Evolutionary conservation across 2,113 vertebrate genomes (phyloP), one percentile per base, ranked within the genome.

Genomic region (Paramisgurnus dabryanus): DNA sequence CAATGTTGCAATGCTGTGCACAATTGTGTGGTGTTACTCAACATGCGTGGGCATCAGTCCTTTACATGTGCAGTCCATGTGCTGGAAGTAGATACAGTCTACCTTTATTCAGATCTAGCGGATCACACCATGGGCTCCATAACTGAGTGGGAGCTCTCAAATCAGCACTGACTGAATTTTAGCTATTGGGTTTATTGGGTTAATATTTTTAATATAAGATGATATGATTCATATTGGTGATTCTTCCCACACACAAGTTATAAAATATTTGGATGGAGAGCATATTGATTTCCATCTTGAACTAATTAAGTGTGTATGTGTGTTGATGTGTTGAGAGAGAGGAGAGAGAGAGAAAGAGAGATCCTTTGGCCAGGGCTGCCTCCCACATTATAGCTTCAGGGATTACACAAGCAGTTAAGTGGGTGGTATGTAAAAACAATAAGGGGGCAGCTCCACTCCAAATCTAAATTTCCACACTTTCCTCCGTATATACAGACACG

Each of bases 401-500:
- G 53, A 81, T 81, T 81, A 81, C 72, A 81, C 43, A 81, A 76
- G 80, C 72, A 60, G 72, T 50, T 64, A 18, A 74, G 72, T 75
- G 72, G 80, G 72, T 75, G 72, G 80, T 45, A 74, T 58, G 67
- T 75, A 69, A 75, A 68, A 81, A 66, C 72, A 76, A 57, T 8
- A 71, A 58, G 79, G 79, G 72, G 80, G 80, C 39, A 2, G 72
- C 43, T 66, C 45, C 13, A 57, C 72, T 81, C 80, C 71, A 76
- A 81, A 81, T 40, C 64, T 47, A 67, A 67, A 81, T 76, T 67
- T 65, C 55, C 57, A 75, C 53, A 80, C 50, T 18, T 74, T 18
- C 2, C 55, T 40, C 66, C 5, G 9, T 73, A 63, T 22, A 49
- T 67, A 53, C 17, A 64, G 27, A 71, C 15, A 17, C 40, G 43